phyloP scores from a whole-genome alignment of 2,113 vertebrate species.

The Aegypius monachus region DNA sequence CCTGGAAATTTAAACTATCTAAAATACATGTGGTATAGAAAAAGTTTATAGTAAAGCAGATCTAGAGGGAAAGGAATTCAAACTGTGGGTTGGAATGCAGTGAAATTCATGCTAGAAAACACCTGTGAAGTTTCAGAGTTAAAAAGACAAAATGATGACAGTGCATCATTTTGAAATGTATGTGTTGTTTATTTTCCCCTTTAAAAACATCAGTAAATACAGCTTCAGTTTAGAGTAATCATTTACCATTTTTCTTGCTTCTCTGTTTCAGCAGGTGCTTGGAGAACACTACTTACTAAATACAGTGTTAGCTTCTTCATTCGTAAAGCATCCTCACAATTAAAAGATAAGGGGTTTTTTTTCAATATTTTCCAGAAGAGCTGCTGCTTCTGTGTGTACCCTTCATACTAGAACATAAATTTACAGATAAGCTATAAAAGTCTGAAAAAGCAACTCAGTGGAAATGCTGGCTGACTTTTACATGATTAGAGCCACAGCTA shows the following conservation, averaged over 20 bases:
- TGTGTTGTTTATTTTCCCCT: neutral
- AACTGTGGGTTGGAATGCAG: neutral
- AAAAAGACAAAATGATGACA: neutral
- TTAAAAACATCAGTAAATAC: neutral
- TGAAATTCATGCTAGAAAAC: neutral
- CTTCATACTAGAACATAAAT: neutral
- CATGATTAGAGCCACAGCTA: neutral
- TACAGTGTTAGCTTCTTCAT: neutral
- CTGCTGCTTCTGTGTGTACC: neutral
- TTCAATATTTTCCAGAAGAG: neutral
- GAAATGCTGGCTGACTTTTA: neutral
- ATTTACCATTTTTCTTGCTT: neutral
- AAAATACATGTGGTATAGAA: neutral
- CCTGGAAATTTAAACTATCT: neutral
- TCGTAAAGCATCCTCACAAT: neutral
- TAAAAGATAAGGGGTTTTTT: neutral
- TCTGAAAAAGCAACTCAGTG: neutral
- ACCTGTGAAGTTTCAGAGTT: neutral
- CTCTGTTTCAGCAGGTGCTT: neutral
- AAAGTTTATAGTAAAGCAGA: neutral
- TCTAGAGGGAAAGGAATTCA: neutral
- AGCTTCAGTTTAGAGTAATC: neutral
- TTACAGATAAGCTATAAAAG: slow-evolving; percentile 13
- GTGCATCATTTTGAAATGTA: neutral
- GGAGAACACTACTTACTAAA: neutral